Conservation (phyloP, 1,140 invertebrate species). For the Zophobas morio region DNA sequence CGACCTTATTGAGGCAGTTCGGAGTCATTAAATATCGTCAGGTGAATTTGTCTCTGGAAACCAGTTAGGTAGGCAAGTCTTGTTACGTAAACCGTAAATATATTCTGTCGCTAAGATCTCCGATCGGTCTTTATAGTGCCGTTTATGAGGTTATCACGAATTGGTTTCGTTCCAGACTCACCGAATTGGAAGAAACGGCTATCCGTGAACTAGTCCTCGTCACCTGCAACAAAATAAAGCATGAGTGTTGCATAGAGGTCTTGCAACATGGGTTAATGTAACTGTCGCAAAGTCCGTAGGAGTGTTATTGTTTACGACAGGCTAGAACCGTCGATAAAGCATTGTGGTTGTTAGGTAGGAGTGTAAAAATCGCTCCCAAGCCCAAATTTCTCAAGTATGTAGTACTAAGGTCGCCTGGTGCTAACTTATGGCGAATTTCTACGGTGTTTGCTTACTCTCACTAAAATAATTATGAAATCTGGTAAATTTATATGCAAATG, state of each 20-base stretch:
- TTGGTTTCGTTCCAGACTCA: slow-evolving; percentile 15
- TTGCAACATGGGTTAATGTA: slow-evolving; percentile 2
- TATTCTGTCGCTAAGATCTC: slow-evolving; percentile 33
- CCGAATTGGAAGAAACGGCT: neutral
- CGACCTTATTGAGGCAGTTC: slow-evolving; percentile 27
- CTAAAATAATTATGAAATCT: slow-evolving; percentile 43
- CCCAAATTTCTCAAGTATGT: slow-evolving; percentile 3
- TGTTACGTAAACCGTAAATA: slow-evolving; percentile 42
- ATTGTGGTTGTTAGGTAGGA: slow-evolving; percentile 3
- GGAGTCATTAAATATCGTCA: slow-evolving; percentile 46
- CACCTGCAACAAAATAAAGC: slow-evolving; percentile 30
- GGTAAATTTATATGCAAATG: slow-evolving; percentile 43
- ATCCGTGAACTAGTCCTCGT: slow-evolving; percentile 14
- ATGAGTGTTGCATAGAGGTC: neutral
- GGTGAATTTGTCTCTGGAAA: slow-evolving; percentile 48
- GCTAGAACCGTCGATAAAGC: neutral
- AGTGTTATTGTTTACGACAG: slow-evolving; percentile 11
- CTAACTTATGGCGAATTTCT: slow-evolving; percentile 14
- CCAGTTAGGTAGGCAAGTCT: slow-evolving; percentile 45
- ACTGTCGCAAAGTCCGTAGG: slow-evolving; percentile 6
- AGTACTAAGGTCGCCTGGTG: slow-evolving; percentile 9
- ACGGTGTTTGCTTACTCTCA: slow-evolving; percentile 33
- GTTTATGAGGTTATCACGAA: slow-evolving; percentile 17
- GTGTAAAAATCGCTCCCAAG: slow-evolving; percentile 1
- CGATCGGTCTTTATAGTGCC: slow-evolving; percentile 31